Base-by-base conservation (phyloP, 2,888 invertebrate species). In the Myathropa florea region DNA sequence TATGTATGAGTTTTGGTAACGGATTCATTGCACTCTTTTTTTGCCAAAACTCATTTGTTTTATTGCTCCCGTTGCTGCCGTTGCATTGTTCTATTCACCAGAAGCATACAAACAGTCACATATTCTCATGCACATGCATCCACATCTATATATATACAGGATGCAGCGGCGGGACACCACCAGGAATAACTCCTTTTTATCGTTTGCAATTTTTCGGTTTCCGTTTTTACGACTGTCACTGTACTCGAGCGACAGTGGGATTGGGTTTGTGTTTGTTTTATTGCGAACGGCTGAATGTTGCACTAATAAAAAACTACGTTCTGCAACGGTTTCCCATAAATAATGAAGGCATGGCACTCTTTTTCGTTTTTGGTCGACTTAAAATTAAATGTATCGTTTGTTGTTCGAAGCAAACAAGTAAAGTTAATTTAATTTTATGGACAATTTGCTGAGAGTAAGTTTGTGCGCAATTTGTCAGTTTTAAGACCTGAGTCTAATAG, bases 1-100 rank as follows among this genome's bases (percentile, higher is more conserved):
- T 91, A 91, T 89, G 89, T 90, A 72, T 70, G 75, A 72, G 63
- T 63, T 67, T 81, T 70, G 70, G 75, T 81, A 63, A 68, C 33
- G 72, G 28, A 81, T 85, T 77, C 76, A 81, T 81, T 81, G 76
- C 76, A 72, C 68, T 77, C 65, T 46, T 61, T 55, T 85, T 76
- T 72, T 57, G 46, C 33, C 30, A 23, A 71, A 72, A 60, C 24
- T 72, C 33, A 60, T 76, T 77, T 76, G 80, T 76, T 72, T 85
- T 81, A 85, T 81, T 85, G 53, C 72, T 64, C 71, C 53, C 65
- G 76, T 21, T 53, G 60, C 68, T 71, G 64, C 59, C 76, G 64
- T 71, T 71, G 70, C 71, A 82, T 82, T 82, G 82, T 80, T 53
- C 59, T 75, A 59, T 60, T 36, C 60, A 71, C 82, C 76, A 30